A percentile compares a stretch with the other conserved stretches of the same genome.
Evolutionary conservation across 1,140 invertebrate genomes (phyloP).

Genomic region (Lepidurus arcticus): DNA sequence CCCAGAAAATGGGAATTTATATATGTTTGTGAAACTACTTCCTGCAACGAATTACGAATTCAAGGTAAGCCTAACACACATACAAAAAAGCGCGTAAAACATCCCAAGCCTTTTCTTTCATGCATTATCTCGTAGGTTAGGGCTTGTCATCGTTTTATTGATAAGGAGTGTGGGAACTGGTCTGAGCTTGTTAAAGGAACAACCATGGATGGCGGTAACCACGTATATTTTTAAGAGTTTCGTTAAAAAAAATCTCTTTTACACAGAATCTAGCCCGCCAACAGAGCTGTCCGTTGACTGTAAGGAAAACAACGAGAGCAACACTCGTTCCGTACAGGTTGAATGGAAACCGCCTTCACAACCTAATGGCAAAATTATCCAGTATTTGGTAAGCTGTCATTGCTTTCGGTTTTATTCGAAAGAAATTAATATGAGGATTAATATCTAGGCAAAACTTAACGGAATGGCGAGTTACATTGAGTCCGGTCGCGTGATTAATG

Average conservation of each 20-base stretch:
- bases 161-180: constrained; percentile 61
- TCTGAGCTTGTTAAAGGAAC: constrained; percentile 66
- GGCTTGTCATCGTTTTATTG: constrained; percentile 69
- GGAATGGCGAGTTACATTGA: constrained; percentile 57
- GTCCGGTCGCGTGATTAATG: constrained; percentile 48
- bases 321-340: constrained; percentile 57
- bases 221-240: not conserved
- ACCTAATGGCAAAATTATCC: constrained; percentile 67
- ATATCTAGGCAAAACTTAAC: constrained; percentile 51
- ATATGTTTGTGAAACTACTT: constrained; percentile 68
- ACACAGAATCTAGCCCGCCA: constrained; percentile 48
- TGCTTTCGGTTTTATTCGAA: too few species aligned
- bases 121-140: constrained; percentile 48
- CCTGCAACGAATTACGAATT: constrained; percentile 71
- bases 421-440: not conserved
- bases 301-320: constrained; percentile 57
- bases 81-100: too few species aligned
- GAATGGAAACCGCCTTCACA: constrained; percentile 62
- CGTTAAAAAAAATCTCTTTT: constrained; percentile 4
- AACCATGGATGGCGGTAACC: constrained; percentile 64
- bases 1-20: constrained; percentile 45
- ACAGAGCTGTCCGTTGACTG: constrained; percentile 60
- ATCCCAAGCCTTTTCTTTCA: not conserved
- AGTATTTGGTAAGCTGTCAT: constrained; percentile 54
- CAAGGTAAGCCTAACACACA: constrained; percentile 48